Conservation (phyloP, 2,113 vertebrate genomes). For the Aldabrachelys gigantea region DNA sequence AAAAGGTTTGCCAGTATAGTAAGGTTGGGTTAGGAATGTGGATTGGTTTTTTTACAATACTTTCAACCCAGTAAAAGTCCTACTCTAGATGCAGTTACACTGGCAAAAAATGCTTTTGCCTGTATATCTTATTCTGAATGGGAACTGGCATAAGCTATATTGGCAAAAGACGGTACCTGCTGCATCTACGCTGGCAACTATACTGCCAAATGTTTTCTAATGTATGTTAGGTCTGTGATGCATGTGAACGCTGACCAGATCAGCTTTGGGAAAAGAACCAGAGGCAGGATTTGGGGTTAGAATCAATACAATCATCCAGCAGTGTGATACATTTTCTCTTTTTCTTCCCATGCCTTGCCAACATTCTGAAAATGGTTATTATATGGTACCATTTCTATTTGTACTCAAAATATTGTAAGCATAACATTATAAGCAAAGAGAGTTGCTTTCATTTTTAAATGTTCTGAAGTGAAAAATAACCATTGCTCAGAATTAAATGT, state of each 20-base stretch:
- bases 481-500: no score
- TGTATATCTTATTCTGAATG: no score
- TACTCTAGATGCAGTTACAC: neutral
- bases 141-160: neutral
- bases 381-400: neutral
- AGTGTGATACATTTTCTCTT: neutral
- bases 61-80: neutral
- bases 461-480: no score
- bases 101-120: no score
- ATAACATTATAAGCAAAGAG: neutral
- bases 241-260: neutral
- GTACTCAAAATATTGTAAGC: neutral
- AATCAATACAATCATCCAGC: neutral
- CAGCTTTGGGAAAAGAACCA: neutral
- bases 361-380: neutral
- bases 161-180: neutral
- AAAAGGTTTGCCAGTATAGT: neutral
- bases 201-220: neutral
- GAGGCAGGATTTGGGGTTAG: neutral
- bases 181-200: neutral
- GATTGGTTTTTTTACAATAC: neutral
- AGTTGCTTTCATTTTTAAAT: neutral
- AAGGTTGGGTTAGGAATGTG: neutral
- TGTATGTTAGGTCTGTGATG: neutral
- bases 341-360: neutral